Conservation (phyloP, 2,113 vertebrate genomes). For the Channa maculata region DNA sequence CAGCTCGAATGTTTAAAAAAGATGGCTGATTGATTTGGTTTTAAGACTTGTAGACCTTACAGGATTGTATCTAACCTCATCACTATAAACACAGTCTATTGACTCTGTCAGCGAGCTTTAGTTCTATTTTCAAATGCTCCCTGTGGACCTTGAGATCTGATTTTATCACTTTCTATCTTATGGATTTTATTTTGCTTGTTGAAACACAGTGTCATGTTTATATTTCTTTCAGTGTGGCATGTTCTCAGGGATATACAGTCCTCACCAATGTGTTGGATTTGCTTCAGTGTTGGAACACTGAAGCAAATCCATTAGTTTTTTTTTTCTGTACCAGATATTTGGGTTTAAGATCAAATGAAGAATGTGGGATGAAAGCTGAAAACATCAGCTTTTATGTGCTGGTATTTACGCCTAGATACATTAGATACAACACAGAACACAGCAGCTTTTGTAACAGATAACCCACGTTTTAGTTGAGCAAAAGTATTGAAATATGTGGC, state of each 20-base stretch:
- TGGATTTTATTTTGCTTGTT: constrained; percentile 46
- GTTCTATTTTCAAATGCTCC: constrained; percentile 48
- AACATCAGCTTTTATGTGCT: no score
- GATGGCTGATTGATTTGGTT: constrained; percentile 36
- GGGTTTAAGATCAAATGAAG: no score
- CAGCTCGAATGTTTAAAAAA: constrained; percentile 21
- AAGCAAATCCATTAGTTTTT: no score
- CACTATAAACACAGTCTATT: constrained; percentile 58
- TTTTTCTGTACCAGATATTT: no score
- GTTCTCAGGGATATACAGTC: not conserved
- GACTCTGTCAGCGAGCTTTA: constrained; percentile 51
- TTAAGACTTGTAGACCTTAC: constrained; percentile 45
- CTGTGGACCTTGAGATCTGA: constrained; percentile 29
- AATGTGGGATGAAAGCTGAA: no score
- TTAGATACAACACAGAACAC: no score
- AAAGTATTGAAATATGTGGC: no score
- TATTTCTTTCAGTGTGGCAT: constrained; percentile 15
- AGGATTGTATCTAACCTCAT: constrained; percentile 41
- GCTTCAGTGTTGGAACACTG: no score
- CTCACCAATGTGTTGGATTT: no score
- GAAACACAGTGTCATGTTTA: constrained; percentile 12
- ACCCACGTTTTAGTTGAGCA: no score
- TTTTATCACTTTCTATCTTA: constrained; percentile 40
- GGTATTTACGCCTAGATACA: no score
- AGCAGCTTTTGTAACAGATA: no score